phyloP scores from a whole-genome alignment of 2,797 vertebrate species.

The Parauchenoglanis ngamensis region DNA sequence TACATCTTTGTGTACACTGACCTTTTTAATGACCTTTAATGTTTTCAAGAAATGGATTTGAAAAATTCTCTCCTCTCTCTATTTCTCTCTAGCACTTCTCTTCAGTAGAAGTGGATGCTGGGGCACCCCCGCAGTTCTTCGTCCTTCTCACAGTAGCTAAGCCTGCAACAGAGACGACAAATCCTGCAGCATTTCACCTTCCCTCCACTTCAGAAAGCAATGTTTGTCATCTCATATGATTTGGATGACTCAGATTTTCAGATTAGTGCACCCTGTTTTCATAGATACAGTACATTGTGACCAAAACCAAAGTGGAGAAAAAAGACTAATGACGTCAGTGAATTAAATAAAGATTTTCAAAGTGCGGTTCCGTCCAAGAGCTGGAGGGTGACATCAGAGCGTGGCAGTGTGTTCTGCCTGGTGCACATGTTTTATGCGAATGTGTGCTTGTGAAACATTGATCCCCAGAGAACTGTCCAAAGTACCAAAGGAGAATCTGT shows the following conservation, averaged over 20 bases:
- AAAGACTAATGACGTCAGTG: conserved; percentile 43
- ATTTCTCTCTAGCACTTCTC: conserved; percentile 32
- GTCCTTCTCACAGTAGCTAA: conserved; percentile 38
- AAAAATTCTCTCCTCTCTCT: conserved; percentile 5
- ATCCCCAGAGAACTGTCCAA: conserved; percentile 5
- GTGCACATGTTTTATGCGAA: conserved; percentile 23
- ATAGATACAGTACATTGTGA: conserved; percentile 65
- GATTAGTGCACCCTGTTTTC: conserved; percentile 66
- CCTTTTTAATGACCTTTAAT: conserved; percentile 18
- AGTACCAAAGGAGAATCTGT: conserved; percentile 7
- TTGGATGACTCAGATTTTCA: conserved; percentile 75
- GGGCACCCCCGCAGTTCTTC: conserved; percentile 31
- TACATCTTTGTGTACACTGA: not conserved
- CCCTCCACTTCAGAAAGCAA: conserved; percentile 24
- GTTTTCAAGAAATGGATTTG: not conserved
- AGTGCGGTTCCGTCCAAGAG: conserved; percentile 49
- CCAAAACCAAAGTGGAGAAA: conserved; percentile 60
- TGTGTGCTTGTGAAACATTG: conserved; percentile 33
- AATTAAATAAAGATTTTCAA: conserved; percentile 56
- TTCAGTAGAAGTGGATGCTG: conserved; percentile 18
- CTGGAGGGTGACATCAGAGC: conserved; percentile 42
- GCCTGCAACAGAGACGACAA: conserved; percentile 42
- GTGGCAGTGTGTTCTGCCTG: conserved; percentile 28
- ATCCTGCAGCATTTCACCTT: not conserved
- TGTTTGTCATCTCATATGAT: conserved; percentile 64